Evolutionary conservation across 1,140 invertebrate genomes (phyloP).

Genomic region (Neodiprion lecontei): DNA sequence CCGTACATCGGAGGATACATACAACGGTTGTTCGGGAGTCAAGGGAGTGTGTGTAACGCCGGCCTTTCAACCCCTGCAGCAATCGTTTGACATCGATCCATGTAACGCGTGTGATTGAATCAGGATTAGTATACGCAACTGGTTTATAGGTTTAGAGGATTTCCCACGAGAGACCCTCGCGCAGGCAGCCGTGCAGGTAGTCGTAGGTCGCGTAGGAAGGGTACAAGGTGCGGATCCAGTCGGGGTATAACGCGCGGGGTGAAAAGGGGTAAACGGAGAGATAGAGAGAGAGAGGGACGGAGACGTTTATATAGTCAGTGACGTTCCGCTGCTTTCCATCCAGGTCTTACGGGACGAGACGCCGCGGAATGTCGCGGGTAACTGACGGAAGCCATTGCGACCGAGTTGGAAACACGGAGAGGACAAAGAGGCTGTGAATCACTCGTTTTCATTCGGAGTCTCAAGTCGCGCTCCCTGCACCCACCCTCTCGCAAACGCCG

Average conservation of each 20-base stretch:
- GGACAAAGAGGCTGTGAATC: slow-evolving; percentile 7
- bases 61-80: too few relatives aligned
- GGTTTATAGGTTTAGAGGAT: neutral
- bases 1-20: neutral
- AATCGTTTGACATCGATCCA: neutral
- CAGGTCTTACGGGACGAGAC: neutral
- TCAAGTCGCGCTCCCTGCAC: too few relatives aligned
- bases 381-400: slow-evolving; percentile 3
- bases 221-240: too few relatives aligned
- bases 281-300: neutral
- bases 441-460: neutral
- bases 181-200: too few relatives aligned
- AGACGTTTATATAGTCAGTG: neutral
- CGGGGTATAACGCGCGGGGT: too few relatives aligned
- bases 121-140: neutral
- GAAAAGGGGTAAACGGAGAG: too few relatives aligned
- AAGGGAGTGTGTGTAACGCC: neutral
- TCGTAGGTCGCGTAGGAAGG: too few relatives aligned
- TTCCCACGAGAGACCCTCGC: neutral
- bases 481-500: neutral
- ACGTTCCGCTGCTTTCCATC: too few relatives aligned
- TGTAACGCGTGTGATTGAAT: slow-evolving; percentile 1
- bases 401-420: neutral
- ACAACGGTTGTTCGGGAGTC: neutral
- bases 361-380: neutral